A percentile compares a stretch with the other conserved stretches of the same genome.
Conservation (phyloP, 2,797 vertebrate species). For the Basileuterus tristriatus region DNA sequence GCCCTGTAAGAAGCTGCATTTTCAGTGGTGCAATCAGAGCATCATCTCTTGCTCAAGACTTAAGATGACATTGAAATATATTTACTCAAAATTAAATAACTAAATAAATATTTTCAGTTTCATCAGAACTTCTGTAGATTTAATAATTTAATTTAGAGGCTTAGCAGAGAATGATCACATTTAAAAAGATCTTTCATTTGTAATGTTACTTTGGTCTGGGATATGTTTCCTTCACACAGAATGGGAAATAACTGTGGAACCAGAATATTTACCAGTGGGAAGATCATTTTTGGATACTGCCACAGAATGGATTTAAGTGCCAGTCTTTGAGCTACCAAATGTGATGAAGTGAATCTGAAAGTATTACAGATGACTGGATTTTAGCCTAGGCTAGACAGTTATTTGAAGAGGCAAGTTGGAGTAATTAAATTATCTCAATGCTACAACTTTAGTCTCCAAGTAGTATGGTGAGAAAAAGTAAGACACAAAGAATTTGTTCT, state of each 20-base stretch:
- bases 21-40: background rate
- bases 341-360: background rate
- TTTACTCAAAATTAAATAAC: constrained; percentile 13
- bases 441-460: background rate
- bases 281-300: background rate
- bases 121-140: background rate
- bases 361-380: background rate
- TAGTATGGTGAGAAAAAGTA: background rate
- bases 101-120: constrained; percentile 7
- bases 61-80: background rate
- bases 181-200: background rate
- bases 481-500: background rate
- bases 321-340: background rate
- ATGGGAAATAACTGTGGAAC: background rate
- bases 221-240: background rate
- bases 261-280: background rate
- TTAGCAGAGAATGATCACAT: background rate
- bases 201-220: background rate
- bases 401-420: background rate
- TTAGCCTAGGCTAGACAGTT: background rate
- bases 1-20: background rate
- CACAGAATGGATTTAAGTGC: background rate
- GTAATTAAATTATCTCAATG: background rate
- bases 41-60: background rate
- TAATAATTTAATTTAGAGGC: background rate